phyloP scores from a whole-genome alignment of 1,140 invertebrate genomes.

The Acyrthosiphon pisum region DNA sequence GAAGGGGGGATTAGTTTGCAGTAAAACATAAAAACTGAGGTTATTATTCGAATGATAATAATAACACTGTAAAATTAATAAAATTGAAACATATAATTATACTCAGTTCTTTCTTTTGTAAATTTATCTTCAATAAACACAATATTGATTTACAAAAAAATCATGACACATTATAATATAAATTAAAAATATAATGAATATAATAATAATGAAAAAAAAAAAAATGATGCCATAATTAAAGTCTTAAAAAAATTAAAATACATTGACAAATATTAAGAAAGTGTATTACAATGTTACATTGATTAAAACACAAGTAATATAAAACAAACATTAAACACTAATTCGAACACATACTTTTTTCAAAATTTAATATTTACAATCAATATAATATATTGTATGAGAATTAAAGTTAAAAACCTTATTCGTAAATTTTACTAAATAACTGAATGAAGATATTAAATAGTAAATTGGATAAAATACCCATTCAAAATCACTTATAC shows the following conservation, averaged over 20 bases:
- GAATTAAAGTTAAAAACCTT: background rate
- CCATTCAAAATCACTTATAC: background rate
- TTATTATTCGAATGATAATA: constrained; percentile 2
- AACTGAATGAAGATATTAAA: background rate
- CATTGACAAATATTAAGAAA: constrained; percentile 8
- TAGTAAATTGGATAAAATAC: background rate
- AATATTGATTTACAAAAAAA: constrained; percentile 35
- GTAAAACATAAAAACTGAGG: background rate
- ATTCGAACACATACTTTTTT: constrained; percentile 28
- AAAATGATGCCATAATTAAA: background rate
- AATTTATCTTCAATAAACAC: constrained; percentile 18
- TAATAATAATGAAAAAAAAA: background rate
- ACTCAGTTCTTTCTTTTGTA: constrained; percentile 37
- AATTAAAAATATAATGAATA: constrained; percentile 22
- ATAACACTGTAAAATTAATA: background rate
- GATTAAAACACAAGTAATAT: background rate
- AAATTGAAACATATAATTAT: constrained; percentile 25
- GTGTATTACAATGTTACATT: background rate
- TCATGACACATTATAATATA: constrained; percentile 19
- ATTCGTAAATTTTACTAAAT: background rate
- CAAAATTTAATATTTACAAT: constrained; percentile 18
- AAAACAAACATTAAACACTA: background rate
- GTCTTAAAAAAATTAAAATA: background rate
- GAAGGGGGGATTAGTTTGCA: background rate
- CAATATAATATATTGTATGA: background rate